Evolutionary conservation across 2,888 invertebrate species (phyloP), one percentile per base, ranked within the genome.

Genomic region (Physocephala rufipes): DNA sequence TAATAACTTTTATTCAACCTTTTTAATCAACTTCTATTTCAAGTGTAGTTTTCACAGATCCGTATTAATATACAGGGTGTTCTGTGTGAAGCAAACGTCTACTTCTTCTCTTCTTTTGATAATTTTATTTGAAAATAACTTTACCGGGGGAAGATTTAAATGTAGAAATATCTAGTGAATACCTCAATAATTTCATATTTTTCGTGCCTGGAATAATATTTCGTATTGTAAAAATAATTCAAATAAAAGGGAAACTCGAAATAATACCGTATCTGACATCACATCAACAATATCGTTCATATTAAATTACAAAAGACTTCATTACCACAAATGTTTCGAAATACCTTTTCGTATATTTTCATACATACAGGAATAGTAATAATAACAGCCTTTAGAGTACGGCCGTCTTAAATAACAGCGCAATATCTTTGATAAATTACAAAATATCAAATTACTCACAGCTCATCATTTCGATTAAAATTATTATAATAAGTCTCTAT

Each of bases 391-490:
- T 53, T 53, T 12, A 55, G 49, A 68, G 49, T 61, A 30, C 45
- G n/a, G n/a, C n/a, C n/a, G 30, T 68, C 68, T 68, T 61, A 49
- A 21, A 62, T 59, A 36, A 68, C 68, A 68, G 61, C 61, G 16
- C 36, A 4, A 5, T 15, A 62, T 62, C 61, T 68, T 68, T 61
- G 61, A 68, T 68, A 68, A 36, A 68, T 30, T 51, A 47, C 36
- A 68, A 61, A 59, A 61, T 47, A 68, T 68, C 49, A 36, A 61
- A 61, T 68, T 68, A 68, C 68, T 19, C 9, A 49, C 15, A 61
- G 51, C 68, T 68, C 68, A 62, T 68, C 61, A 68, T 49, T 68
- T 28, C 49, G 61, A 49, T 61, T 62, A 68, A 21, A 66, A 53
- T 53, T 55, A 66, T 12, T 24, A n/a, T 45, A 4, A 36, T 36